phyloP scores from a whole-genome alignment of 2,797 vertebrate genomes.

The Ataeniobius toweri region DNA sequence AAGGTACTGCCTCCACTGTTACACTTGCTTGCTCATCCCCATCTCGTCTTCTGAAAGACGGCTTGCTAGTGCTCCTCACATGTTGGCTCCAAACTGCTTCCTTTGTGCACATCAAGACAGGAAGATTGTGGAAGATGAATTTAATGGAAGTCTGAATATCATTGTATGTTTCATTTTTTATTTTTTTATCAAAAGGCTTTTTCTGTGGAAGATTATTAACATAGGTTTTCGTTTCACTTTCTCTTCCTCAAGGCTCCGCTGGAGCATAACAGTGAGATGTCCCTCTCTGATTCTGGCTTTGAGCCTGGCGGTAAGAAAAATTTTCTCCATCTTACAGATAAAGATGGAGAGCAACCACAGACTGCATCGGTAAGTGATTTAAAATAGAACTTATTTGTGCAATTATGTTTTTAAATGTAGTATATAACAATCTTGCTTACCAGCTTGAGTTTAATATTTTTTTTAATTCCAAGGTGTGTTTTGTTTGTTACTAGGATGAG shows the following conservation, averaged over 20 bases:
- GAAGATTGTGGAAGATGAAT: slow-evolving; percentile 47
- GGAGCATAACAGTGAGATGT: slow-evolving; percentile 89
- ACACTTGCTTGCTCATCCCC: slow-evolving; percentile 49
- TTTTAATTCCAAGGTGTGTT: slow-evolving; percentile 1
- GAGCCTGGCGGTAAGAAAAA: slow-evolving; percentile 95
- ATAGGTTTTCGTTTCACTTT: not conserved
- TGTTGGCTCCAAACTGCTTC: slow-evolving; percentile 47
- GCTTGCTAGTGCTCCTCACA: slow-evolving; percentile 26
- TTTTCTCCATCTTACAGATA: slow-evolving; percentile 94
- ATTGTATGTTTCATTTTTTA: slow-evolving; percentile 38
- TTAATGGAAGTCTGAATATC: slow-evolving; percentile 33
- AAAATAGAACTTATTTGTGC: not conserved
- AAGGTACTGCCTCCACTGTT: slow-evolving; percentile 72
- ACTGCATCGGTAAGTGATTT: slow-evolving; percentile 82
- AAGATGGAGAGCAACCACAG: slow-evolving; percentile 96
- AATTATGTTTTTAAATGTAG: not conserved
- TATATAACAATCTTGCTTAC: not conserved
- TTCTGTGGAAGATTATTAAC: slow-evolving; percentile 4
- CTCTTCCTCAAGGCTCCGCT: slow-evolving; percentile 79
- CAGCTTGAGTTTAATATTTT: not conserved
- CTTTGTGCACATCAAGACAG: slow-evolving; percentile 15
- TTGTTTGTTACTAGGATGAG: slow-evolving; percentile 83
- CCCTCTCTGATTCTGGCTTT: slow-evolving; percentile 92
- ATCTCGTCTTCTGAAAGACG: slow-evolving; percentile 33
- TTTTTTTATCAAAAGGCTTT: not conserved